phyloP scores from a whole-genome alignment of 2,113 vertebrate species.

The Chloropsis cyanopogon region DNA sequence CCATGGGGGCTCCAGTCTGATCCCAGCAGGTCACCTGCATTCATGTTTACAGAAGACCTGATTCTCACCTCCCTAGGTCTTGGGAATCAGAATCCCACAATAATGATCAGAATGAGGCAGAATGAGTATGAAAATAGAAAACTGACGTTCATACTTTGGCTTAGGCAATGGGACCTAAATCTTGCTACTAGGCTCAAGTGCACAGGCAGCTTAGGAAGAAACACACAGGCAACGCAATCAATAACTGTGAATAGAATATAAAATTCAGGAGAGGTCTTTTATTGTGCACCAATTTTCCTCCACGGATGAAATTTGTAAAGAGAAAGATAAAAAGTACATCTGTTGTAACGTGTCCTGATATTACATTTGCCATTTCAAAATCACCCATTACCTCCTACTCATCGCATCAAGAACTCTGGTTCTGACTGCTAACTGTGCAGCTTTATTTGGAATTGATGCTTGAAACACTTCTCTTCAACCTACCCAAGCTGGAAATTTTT shows the following conservation, averaged over 20 bases:
- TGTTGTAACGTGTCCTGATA: background rate
- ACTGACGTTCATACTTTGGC: rapidly evolving
- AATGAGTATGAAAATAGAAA: background rate
- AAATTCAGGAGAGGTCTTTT: background rate
- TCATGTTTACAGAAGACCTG: background rate
- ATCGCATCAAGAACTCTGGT: background rate
- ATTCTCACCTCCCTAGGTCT: background rate
- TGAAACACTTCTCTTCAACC: background rate
- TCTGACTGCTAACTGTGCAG: background rate
- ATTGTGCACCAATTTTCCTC: background rate
- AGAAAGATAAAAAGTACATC: background rate
- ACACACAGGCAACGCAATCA: background rate
- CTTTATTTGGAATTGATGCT: background rate
- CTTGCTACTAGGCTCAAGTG: background rate
- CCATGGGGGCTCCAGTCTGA: background rate
- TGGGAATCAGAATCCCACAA: background rate
- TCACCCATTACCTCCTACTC: slow-evolving; percentile 7
- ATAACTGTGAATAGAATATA: background rate
- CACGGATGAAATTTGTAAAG: background rate
- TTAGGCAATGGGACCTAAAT: background rate
- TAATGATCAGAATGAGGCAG: background rate
- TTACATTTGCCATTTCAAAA: background rate
- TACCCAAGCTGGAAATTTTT: slow-evolving; percentile 8
- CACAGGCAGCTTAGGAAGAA: background rate
- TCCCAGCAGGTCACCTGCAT: background rate